Base-by-base conservation (phyloP, 2,113 vertebrate species). In the Lophochroa leadbeateri region DNA sequence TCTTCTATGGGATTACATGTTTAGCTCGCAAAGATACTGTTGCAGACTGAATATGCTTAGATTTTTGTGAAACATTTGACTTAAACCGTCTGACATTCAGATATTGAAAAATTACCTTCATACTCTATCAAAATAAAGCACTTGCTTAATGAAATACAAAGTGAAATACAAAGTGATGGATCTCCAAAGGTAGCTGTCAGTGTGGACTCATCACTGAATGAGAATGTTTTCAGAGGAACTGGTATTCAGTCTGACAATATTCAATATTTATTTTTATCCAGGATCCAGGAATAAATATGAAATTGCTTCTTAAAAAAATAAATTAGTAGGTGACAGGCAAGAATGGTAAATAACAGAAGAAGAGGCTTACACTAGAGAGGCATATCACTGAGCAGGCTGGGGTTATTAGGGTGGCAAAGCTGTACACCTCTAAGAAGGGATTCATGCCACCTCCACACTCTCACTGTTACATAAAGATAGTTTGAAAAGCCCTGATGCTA, bases 331-430 rank as follows among this genome's bases (percentile, higher is more conserved):
- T 50, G n/a, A 68, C 31, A 93, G 25, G 23, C 16, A 43, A 71
- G 31, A 82, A 75, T 11, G 35, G 9, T 52, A 72, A 79, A 58
- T 70, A 86, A 50, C 28, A 0, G 3, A 71, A 23, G 21, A 15
- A 43, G 4, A 35, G 20, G 11, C 4, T 64, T 60, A 25, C 10
- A 28, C 21, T 31, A 46, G 27, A 74, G 17, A 67, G 16, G 9
- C 0, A 0, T 23, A 60, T 20, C 7, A 50, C 31, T 47, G 29
- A 46, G 28, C 8, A 77, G 41, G 13, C 55, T 41, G 28, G 8
- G 28, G 7, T 24, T 78, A 25, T 49, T 43, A 9, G 41, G 13
- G 27, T 11, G 4, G 25, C 10, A 86, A 57, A 86, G 28, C 33
- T 81, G 8, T 53, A 53, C 2, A 7, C 6, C 24, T 67, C 68